Conservation (phyloP, 1,140 invertebrate species). For the Drosophila tani region DNA sequence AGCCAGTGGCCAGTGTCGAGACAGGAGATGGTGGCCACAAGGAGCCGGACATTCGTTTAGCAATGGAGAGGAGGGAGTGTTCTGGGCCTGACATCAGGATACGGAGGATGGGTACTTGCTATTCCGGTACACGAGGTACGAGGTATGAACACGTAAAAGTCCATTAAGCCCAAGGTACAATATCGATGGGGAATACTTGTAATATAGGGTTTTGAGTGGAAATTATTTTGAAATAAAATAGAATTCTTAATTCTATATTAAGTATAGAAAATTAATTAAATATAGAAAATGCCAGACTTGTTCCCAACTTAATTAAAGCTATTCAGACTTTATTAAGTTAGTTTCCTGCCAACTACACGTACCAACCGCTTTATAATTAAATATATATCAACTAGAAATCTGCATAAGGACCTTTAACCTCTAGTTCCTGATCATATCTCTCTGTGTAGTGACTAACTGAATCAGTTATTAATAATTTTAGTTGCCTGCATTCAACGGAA, state of each 20-base stretch:
- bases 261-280: too few relatives aligned
- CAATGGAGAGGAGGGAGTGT: background rate
- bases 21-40: background rate
- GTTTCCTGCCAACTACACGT: too few relatives aligned
- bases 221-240: too few relatives aligned
- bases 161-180: too few relatives aligned
- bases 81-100: constrained; percentile 1
- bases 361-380: too few relatives aligned
- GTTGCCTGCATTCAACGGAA: constrained; percentile 13
- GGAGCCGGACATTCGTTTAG: constrained; percentile 4
- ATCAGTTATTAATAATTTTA: constrained; percentile 24
- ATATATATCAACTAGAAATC: too few relatives aligned
- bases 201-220: too few relatives aligned
- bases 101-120: background rate
- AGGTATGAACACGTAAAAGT: background rate
- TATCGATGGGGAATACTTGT: background rate
- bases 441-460: constrained; percentile 4
- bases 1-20: constrained; percentile 1
- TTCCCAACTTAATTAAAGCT: too few relatives aligned
- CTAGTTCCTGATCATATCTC: background rate
- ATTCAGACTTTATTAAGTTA: too few relatives aligned
- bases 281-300: too few relatives aligned
- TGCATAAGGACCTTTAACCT: too few relatives aligned
- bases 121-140: background rate
- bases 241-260: too few relatives aligned